Evolutionary conservation across 2,113 vertebrate genomes (phyloP).

Genomic region (Phylloscopus trochiloides): DNA sequence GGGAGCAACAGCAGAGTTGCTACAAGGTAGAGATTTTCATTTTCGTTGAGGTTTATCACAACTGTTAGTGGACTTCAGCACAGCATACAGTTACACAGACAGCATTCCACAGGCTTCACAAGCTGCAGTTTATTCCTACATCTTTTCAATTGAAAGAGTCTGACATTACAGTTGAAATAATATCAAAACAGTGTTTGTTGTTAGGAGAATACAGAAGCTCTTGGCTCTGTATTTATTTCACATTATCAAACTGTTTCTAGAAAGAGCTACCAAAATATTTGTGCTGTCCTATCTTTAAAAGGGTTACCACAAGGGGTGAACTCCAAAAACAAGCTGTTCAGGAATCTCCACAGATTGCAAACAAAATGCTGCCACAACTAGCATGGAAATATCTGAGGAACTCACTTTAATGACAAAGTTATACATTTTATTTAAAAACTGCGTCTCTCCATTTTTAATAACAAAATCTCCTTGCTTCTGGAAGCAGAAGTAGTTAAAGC

Average conservation of each 20-base stretch:
- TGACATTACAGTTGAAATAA: not conserved
- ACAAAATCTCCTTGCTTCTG: not conserved
- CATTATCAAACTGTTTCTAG: not conserved
- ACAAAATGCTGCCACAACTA: not conserved
- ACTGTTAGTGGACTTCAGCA: not conserved
- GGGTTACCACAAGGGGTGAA: not conserved
- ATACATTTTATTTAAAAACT: not conserved
- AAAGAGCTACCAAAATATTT: not conserved
- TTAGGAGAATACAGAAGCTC: not conserved
- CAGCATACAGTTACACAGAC: rapidly evolving
- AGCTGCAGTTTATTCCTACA: not conserved
- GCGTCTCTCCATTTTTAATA: not conserved
- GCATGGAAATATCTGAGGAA: not conserved
- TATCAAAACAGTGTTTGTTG: not conserved
- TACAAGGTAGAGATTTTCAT: not conserved
- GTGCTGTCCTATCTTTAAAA: not conserved
- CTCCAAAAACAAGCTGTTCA: not conserved
- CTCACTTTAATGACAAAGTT: not conserved
- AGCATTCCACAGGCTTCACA: not conserved
- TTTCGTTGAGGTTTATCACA: not conserved
- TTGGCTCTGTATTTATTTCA: not conserved
- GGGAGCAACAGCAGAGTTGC: not conserved
- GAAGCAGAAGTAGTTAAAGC: not conserved
- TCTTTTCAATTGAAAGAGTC: not conserved
- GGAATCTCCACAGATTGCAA: not conserved